A percentile compares a stretch with the other conserved stretches of the same genome.
phyloP scores from a whole-genome alignment of 1,140 invertebrate species.

The Eumeta japonica region DNA sequence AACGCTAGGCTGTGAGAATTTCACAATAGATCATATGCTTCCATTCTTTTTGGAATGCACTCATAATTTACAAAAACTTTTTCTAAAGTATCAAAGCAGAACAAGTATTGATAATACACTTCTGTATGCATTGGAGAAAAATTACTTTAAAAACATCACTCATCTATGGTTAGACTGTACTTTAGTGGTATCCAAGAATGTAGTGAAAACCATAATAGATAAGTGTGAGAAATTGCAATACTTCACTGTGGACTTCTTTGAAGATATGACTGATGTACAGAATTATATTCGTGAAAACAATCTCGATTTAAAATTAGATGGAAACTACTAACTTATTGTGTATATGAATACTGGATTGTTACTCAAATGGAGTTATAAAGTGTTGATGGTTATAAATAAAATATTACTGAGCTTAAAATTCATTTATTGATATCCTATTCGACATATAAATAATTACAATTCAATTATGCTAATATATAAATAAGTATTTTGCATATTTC shows the following conservation, averaged over 20 bases:
- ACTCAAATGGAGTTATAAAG: no score
- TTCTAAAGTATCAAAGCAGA: constrained; percentile 46
- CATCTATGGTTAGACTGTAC: constrained; percentile 51
- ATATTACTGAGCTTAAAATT: no score
- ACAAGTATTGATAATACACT: constrained; percentile 35
- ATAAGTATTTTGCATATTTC: no score
- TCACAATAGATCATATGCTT: constrained; percentile 37
- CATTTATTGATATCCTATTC: no score
- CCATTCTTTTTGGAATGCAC: constrained; percentile 42
- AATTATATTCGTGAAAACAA: constrained; percentile 46
- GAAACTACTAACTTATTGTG: no score
- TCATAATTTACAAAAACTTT: constrained; percentile 32
- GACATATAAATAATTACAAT: no score
- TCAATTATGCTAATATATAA: no score
- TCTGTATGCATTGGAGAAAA: constrained; percentile 31
- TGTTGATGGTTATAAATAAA: no score
- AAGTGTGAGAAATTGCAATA: constrained; percentile 33
- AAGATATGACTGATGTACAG: constrained; percentile 31
- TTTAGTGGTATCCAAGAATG: constrained; percentile 38
- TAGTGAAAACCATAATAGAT: constrained; percentile 39
- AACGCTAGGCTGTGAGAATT: constrained; percentile 45
- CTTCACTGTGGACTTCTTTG: constrained; percentile 37
- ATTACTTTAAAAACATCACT: constrained; percentile 34
- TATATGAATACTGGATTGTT: no score
- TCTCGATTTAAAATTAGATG: constrained; percentile 43